Evolutionary conservation across 2,113 vertebrate genomes (phyloP).

Genomic region (Myotis lucifugus): DNA sequence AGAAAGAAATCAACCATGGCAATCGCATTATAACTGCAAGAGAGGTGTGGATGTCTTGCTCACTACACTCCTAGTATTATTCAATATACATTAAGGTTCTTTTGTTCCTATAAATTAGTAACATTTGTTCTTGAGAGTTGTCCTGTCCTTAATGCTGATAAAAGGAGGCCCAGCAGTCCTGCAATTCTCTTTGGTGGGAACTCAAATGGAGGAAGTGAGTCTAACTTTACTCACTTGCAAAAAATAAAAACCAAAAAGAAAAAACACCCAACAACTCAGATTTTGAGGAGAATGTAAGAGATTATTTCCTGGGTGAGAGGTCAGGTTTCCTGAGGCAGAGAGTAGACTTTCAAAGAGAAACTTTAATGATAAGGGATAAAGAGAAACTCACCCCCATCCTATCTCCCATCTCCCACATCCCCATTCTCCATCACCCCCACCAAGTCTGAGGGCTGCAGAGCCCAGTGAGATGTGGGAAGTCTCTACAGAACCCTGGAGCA

Average conservation of each 20-base stretch:
- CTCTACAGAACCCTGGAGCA: not conserved
- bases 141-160: not conserved
- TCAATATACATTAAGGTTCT: not conserved
- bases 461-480: not conserved
- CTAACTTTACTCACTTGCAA: not conserved
- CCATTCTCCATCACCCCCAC: not conserved
- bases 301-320: not conserved
- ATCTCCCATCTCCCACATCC: not conserved
- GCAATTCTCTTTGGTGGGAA: not conserved
- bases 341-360: not conserved
- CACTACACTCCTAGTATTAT: not conserved
- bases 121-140: not conserved
- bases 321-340: not conserved
- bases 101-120: not conserved
- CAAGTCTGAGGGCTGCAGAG: not conserved
- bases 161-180: not conserved
- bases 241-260: not conserved
- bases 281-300: not conserved
- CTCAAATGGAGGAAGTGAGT: not conserved
- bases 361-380: not conserved
- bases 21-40: rapidly evolving
- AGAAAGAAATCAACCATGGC: not conserved
- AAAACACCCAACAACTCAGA: not conserved
- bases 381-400: not conserved
- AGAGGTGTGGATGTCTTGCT: not conserved